These are phyloP conservation scores for Mastomys coucha DNA, from an alignment of 2,113 vertebrate species.

Conservation along the genomic window DNA sequence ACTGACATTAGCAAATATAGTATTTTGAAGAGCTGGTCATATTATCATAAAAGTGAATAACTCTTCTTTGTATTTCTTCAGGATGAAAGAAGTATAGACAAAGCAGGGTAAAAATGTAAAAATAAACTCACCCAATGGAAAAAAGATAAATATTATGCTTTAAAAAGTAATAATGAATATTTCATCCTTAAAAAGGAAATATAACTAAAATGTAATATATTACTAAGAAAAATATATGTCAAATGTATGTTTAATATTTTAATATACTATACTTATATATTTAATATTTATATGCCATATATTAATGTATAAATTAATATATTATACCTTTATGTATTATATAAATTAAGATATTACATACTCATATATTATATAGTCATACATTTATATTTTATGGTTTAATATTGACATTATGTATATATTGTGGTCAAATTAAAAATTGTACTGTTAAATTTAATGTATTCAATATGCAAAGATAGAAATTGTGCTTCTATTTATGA, in stretches of 20 bases:
- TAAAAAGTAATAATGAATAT: constrained; percentile 20
- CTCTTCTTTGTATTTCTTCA: neutral
- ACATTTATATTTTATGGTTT: no score
- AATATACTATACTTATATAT: no score
- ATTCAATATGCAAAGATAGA: neutral
- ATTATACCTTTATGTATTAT: no score
- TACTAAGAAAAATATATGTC: neutral
- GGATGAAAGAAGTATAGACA: neutral
- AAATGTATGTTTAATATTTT: no score
- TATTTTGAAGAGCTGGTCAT: neutral
- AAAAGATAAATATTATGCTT: neutral
- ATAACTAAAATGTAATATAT: constrained; percentile 37
- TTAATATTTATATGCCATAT: no score
- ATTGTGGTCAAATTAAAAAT: constrained; percentile 40
- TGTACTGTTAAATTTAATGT: neutral
- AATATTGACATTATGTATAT: neutral
- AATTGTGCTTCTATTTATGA: neutral
- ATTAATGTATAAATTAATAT: no score
- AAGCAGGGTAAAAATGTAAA: neutral
- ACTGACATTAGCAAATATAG: neutral
- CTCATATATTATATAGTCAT: no score
- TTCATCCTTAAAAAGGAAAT: neutral
- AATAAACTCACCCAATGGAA: neutral
- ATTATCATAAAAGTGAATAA: neutral
- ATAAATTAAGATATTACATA: no score